Evolutionary conservation across 2,888 invertebrate genomes (phyloP), one percentile per base, ranked within the genome.

Genomic region (Drosophila basisetae): DNA sequence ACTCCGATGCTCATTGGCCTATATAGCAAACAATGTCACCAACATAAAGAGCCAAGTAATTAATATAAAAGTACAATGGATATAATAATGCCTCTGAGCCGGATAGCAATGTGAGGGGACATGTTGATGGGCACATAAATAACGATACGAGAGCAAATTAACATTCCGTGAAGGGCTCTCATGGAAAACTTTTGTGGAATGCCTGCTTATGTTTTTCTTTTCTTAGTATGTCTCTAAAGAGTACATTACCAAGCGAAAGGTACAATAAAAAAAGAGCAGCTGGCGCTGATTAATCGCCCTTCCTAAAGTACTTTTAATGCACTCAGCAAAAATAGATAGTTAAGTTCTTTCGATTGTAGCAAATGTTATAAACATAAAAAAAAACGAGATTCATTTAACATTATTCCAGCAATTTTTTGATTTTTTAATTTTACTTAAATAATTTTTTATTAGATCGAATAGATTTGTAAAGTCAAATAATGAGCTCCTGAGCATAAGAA

Each of bases 1-100:
- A 9, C 25, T 47, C 25, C 25, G 16, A 16, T 47, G 25, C 56
- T 63, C 61, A 80, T 72, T 85, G 85, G 83, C 85, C 85, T 69
- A 89, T 72, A 85, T 73, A 65, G 25, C 30, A 43, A 52, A 61
- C 62, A 56, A 37, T 58, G 54, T 37, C 37, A 49, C 22, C 61
- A 61, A 73, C 68, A 68, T 61, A 63, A 66, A 67, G 41, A 67
- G 55, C 68, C 39, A 63, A 71, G 70, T 69, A 68, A 81, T 77
- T 59, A 74, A 73, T 54, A 64, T 49, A 35, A 30, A 35, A 41
- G 41, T 52, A 69, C 47, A 69, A 60, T 58, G 52, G 53, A 47
- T 59, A 56, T 67, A 73, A 63, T 67, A 67, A 63, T 31, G 60
- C n/a, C 56, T 47, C 16, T 31, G 41, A 22, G 56, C n/a, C 16